Evolutionary conservation across 2,888 invertebrate genomes (phyloP), one percentile per base, ranked within the genome.

Genomic region (Spodoptera picta): DNA sequence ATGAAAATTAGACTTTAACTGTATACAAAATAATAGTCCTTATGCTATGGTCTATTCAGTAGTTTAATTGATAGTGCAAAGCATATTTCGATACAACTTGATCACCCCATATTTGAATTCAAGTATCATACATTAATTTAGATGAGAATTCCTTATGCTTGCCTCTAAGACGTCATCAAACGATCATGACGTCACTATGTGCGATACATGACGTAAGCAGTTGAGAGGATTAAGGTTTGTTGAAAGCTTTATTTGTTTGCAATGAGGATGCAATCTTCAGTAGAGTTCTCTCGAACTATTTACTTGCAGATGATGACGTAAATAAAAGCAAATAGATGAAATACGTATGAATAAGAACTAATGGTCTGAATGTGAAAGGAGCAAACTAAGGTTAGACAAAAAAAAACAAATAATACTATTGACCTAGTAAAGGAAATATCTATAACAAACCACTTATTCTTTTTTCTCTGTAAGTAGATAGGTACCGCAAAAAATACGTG

Each of bases 111-210:
- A 70, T 41, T 62, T 59, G 43, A 71, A 63, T 56, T 56, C 45
- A 36, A 56, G 62, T 62, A 65, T 80, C 81, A 84, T 83, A 82
- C 83, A 90, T 91, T 90, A 90, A 90, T 91, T 87, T 86, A 84
- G 83, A 89, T 85, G 85, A 82, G 85, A 86, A 90, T 88, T 89
- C 86, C 88, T 87, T 85, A 87, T 68, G 79, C 79, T 83, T 84
- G 60, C 56, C 46, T 60, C 57, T 57, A 55, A 66, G 69, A 75
- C 77, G 82, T 83, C 83, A 81, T 85, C 82, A 83, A 82, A 81
- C 80, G 83, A 83, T 83, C 80, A 70, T 74, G 75, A 71, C 69
- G 66, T 79, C 79, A 79, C 58, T 62, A 51, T 62, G 66, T 60
- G 51, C 66, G 62, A 66, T 79, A 69, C 65, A 47, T 79, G 69